These are phyloP conservation scores for Diarsia rubi DNA, from an alignment of 2,888 invertebrate species.

Conservation along the genomic window DNA sequence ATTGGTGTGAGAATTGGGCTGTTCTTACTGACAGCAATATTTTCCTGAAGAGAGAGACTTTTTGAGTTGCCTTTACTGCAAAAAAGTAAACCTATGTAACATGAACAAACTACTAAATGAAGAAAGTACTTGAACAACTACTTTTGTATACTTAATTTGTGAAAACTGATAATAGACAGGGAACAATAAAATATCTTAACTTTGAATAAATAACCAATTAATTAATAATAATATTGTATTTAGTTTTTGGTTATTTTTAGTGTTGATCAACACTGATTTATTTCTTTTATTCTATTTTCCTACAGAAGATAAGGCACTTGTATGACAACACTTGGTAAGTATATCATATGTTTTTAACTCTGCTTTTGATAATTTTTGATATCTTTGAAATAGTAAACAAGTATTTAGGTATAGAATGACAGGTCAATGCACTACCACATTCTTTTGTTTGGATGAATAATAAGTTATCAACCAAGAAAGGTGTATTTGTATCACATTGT, in stretches of 20 bases:
- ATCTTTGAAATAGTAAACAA: constrained; percentile 48
- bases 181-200: not conserved
- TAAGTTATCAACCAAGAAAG: constrained; percentile 41
- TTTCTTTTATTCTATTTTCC: constrained; percentile 7
- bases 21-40: not conserved
- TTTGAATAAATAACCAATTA: not conserved
- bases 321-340: constrained; percentile 10
- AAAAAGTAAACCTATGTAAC: not conserved
- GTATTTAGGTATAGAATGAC: constrained; percentile 37
- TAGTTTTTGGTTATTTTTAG: not conserved
- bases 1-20: not conserved
- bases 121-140: not conserved
- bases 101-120: no score
- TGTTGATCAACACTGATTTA: not conserved
- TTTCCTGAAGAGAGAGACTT: not conserved
- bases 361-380: constrained; percentile 36
- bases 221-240: constrained; percentile 1
- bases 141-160: not conserved
- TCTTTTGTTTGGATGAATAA: constrained; percentile 47
- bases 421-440: constrained; percentile 42
- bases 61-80: not conserved
- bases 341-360: constrained; percentile 24
- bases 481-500: constrained; percentile 16
- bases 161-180: not conserved
- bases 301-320: constrained; percentile 8